These are phyloP conservation scores for Scrobipalpa costella DNA, from an alignment of 2,888 invertebrate genomes.

Conservation along the genomic window DNA sequence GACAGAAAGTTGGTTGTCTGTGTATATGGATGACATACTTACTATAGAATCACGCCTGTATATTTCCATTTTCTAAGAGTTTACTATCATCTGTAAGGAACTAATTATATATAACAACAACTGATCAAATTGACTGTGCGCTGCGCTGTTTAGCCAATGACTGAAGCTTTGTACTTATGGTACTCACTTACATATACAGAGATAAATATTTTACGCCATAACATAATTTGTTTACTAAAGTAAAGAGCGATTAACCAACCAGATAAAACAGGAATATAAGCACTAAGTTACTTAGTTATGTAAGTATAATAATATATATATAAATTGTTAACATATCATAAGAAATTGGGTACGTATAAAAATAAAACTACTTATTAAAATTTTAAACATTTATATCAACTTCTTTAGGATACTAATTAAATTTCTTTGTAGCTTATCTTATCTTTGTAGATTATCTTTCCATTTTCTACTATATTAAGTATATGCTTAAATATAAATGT, in stretches of 20 bases:
- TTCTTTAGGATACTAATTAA: no score
- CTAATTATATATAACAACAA: neutral
- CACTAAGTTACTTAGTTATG: neutral
- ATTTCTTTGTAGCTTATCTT: no score
- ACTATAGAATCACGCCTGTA: constrained; percentile 50
- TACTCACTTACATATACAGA: neutral
- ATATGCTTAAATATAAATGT: no score
- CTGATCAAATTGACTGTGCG: neutral
- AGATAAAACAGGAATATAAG: neutral
- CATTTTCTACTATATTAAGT: no score
- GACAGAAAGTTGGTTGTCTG: constrained; percentile 32
- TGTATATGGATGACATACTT: constrained; percentile 34
- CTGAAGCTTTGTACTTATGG: constrained; percentile 10
- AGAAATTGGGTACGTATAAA: no score
- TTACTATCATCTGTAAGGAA: neutral
- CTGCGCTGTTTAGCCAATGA: constrained; percentile 1
- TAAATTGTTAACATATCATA: no score
- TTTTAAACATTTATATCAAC: no score
- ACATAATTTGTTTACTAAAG: neutral
- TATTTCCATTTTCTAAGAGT: constrained; percentile 45
- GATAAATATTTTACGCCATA: neutral
- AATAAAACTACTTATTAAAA: no score
- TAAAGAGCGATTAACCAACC: neutral
- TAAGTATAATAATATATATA: no score
- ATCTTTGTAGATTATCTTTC: no score